Evolutionary conservation across 2,888 invertebrate species (phyloP), one percentile per base, ranked within the genome.

Genomic region (Thymelicus lineola): DNA sequence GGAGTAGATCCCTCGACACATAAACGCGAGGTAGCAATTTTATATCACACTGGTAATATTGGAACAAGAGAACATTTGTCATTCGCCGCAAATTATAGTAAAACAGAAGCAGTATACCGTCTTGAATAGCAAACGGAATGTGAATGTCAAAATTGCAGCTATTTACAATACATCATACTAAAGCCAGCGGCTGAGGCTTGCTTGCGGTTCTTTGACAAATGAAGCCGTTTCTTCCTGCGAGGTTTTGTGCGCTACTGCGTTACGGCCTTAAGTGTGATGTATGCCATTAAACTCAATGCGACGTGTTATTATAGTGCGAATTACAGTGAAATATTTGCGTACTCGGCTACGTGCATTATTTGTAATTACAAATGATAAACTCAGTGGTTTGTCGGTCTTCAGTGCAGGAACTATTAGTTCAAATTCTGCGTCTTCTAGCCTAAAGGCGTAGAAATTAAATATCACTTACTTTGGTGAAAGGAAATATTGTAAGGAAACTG

Each of bases 121-220:
- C 73, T 73, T 78, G 76, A 79, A 80, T 76, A 80, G 78, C 78
- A 84, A 81, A 85, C 80, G 78, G 82, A 86, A 87, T 80, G 85
- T 78, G 76, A 81, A 84, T 82, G 86, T 90, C 87, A 88, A 86
- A 90, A 90, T 89, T 83, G 82, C 83, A 79, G 81, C 85, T 84
- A 86, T 87, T 88, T 85, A 78, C 80, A 81, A 88, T 86, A 82
- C 82, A 85, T 87, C 86, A 88, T 79, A 82, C 75, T 75, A 75
- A 76, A 42, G 82, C 81, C 79, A 78, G 79, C 77, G 79, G 77
- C 76, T 64, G 59, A 73, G 73, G 72, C 78, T 28, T 28, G 28
- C 28, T 88, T 90, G 89, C 86, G 89, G 90, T 88, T 84, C 80
- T 86, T 85, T 88, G 91, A 90, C 90, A 89, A 90, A 91, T 91